phyloP scores from a whole-genome alignment of 2,113 vertebrate species.

The Apodemus sylvaticus region DNA sequence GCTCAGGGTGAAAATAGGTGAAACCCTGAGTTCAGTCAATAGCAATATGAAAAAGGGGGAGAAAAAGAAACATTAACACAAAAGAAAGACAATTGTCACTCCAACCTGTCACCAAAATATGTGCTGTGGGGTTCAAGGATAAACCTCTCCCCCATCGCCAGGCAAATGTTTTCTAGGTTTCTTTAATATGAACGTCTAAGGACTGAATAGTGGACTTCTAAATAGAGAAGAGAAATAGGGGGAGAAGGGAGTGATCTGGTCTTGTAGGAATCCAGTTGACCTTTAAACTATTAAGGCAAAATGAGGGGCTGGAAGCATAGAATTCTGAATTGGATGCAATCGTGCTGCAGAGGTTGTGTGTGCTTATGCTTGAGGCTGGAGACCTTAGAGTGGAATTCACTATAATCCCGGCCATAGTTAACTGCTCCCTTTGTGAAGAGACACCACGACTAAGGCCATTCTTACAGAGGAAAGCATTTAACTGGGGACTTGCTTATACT shows the following conservation, averaged over 20 bases:
- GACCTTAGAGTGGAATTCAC: not conserved
- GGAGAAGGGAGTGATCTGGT: not conserved
- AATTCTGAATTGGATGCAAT: not conserved
- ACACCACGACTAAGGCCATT: not conserved
- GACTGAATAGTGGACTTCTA: not conserved
- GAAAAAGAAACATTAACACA: not conserved
- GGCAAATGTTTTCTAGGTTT: conserved; percentile 4
- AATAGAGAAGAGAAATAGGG: not conserved
- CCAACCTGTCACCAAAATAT: not conserved
- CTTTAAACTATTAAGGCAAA: not conserved
- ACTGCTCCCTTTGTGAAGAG: not conserved
- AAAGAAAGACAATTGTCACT: conserved; percentile 33
- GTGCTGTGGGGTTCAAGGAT: not conserved
- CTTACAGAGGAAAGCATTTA: not conserved
- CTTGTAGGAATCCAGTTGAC: not conserved
- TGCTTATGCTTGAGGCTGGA: not conserved
- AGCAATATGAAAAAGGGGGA: not conserved
- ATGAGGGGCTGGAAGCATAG: not conserved
- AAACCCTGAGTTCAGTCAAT: not conserved
- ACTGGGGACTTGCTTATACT: not conserved
- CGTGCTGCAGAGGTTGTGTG: not conserved
- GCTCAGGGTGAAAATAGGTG: not conserved
- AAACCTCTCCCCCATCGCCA: not conserved
- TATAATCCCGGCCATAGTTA: not conserved
- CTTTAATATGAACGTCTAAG: not conserved